Evolutionary conservation across 2,797 vertebrate genomes (phyloP).

Genomic region (Sebastes hopkinsi): DNA sequence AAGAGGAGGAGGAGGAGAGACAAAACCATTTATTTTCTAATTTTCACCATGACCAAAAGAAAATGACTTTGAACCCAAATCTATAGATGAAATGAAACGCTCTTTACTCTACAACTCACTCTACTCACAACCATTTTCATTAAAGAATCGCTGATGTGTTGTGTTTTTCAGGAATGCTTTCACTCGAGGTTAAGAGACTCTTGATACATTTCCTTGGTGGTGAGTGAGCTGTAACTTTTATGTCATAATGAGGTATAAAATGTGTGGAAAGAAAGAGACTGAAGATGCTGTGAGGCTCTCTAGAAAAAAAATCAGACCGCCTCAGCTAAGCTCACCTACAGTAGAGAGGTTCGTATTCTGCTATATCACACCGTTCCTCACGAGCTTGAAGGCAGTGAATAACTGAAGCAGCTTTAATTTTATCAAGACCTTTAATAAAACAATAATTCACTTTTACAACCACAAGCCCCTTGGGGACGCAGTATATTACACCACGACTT

Average conservation of each 20-base stretch:
- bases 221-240: conserved; percentile 7
- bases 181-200: conserved; percentile 5
- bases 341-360: not conserved
- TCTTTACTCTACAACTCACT: conserved; percentile 36
- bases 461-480: not conserved
- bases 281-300: not conserved
- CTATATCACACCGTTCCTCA: not conserved
- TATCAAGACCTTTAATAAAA: conserved; percentile 39
- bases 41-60: conserved; percentile 40
- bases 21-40: conserved; percentile 42
- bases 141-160: conserved; percentile 49
- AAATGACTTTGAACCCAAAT: conserved; percentile 28
- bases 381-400: conserved; percentile 5
- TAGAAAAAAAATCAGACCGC: not conserved
- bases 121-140: conserved; percentile 36
- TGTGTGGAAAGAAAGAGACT: not conserved
- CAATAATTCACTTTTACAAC: conserved; percentile 22
- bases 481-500: not conserved
- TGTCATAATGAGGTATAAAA: conserved; percentile 19
- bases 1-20: not conserved
- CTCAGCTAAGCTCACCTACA: not conserved
- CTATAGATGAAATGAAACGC: conserved; percentile 48
- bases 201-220: conserved; percentile 17
- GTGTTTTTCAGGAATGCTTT: conserved; percentile 34
- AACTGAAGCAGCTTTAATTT: conserved; percentile 15